phyloP scores from a whole-genome alignment of 2,113 vertebrate species.

The Zeus faber region DNA sequence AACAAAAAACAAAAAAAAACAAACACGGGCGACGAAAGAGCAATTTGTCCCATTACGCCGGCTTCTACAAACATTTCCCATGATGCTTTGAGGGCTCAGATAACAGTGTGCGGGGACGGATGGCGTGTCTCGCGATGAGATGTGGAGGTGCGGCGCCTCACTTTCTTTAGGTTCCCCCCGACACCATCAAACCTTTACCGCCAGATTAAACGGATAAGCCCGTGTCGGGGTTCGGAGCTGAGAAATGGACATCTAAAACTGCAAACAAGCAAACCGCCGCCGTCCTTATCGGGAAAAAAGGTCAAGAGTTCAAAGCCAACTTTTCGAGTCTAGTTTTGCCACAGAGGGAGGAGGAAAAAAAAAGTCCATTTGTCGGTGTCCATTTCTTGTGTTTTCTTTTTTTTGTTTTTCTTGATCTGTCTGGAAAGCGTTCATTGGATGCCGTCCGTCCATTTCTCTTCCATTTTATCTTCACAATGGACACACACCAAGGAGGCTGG shows the following conservation, averaged over 20 bases:
- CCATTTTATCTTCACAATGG: slow-evolving; percentile 13
- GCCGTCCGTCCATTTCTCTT: neutral
- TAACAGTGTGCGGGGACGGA: slow-evolving; percentile 36
- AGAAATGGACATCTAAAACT: slow-evolving; percentile 29
- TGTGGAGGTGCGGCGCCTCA: slow-evolving; percentile 24
- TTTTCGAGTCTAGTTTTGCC: slow-evolving; percentile 36
- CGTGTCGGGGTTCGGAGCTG: slow-evolving; percentile 23
- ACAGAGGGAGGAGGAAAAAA: slow-evolving; percentile 21
- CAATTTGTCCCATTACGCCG: neutral
- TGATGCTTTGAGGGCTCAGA: slow-evolving; percentile 42
- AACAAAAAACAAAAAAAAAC: no score
- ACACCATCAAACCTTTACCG: slow-evolving; percentile 32
- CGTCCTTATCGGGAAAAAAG: slow-evolving; percentile 31
- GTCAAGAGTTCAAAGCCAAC: slow-evolving; percentile 45
- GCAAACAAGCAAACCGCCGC: slow-evolving; percentile 29
- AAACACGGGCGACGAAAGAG: no score
- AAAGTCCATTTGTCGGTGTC: slow-evolving; percentile 7
- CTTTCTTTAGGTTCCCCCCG: slow-evolving; percentile 33
- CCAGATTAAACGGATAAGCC: slow-evolving; percentile 39
- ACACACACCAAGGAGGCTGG: neutral
- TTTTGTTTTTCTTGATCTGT: no score
- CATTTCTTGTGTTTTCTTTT: slow-evolving; percentile 9
- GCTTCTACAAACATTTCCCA: slow-evolving; percentile 27
- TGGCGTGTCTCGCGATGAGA: slow-evolving; percentile 29
- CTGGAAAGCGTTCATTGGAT: neutral